These are phyloP conservation scores for Tetramorium bicarinatum DNA, from an alignment of 2,888 invertebrate species.

Conservation along the genomic window DNA sequence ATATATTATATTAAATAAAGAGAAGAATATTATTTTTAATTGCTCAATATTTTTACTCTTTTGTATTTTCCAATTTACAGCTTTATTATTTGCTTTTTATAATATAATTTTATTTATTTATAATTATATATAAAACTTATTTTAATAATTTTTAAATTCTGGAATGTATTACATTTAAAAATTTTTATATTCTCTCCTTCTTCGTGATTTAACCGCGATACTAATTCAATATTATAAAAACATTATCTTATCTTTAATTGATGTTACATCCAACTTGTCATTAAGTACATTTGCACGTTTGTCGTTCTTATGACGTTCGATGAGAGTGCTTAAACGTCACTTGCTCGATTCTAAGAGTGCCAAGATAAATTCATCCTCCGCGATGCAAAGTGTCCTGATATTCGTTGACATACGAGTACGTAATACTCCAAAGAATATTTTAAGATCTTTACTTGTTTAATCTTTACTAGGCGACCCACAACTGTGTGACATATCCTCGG, in stretches of 20 bases:
- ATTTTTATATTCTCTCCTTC: not conserved
- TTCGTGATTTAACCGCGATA: not conserved
- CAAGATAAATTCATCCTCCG: constrained; percentile 46
- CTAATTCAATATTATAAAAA: not conserved
- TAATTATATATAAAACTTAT: no score
- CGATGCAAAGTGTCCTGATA: constrained; percentile 26
- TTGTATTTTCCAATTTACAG: no score
- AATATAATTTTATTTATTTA: no score
- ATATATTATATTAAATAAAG: no score
- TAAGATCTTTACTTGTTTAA: constrained; percentile 47
- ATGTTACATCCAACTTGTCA: constrained; percentile 15
- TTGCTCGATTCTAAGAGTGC: constrained; percentile 27
- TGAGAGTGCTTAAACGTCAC: constrained; percentile 25
- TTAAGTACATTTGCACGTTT: constrained; percentile 10
- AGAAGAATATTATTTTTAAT: no score
- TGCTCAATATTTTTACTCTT: no score
- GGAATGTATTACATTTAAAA: not conserved
- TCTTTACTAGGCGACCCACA: constrained; percentile 27
- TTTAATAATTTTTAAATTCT: not conserved
- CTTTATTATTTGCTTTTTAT: no score
- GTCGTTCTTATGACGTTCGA: constrained; percentile 5
- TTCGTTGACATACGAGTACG: constrained; percentile 41
- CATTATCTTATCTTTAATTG: not conserved
- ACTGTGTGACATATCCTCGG: constrained; percentile 45
- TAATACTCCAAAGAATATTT: constrained; percentile 49